Evolutionary conservation across 2,797 vertebrate genomes (phyloP).

Genomic region (Fistularia commersonii): DNA sequence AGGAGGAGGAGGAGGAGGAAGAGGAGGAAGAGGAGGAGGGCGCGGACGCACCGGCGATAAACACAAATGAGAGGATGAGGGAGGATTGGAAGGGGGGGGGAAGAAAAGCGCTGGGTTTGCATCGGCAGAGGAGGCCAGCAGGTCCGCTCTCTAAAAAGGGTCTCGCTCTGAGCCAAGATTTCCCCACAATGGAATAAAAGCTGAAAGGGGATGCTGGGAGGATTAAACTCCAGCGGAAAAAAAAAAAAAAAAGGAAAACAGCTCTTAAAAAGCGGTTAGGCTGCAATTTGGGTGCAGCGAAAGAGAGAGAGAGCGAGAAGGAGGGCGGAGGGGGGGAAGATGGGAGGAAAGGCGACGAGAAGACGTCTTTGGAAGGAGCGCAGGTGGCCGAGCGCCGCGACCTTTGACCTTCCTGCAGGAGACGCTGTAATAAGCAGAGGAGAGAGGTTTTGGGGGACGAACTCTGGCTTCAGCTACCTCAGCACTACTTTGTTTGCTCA

Average conservation of each 20-base stretch:
- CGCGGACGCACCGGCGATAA: conserved; percentile 45
- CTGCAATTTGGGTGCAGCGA: conserved; percentile 78
- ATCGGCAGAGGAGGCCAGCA: too few species aligned
- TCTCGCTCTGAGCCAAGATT: conserved; percentile 71
- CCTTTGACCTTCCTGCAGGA: too few species aligned
- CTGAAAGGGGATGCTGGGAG: conserved; percentile 72
- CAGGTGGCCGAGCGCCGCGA: too few species aligned
- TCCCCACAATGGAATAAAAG: conserved; percentile 76
- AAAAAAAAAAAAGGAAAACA: too few species aligned
- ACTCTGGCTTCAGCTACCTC: conserved; percentile 52
- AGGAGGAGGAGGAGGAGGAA: conserved; percentile 32
- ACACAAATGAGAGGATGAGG: conserved; percentile 45
- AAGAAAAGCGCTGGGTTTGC: conserved; percentile 15
- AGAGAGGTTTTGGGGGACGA: conserved; percentile 55
- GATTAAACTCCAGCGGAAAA: conserved; percentile 78
- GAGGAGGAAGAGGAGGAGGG: conserved; percentile 48
- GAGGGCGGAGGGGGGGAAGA: conserved; percentile 33
- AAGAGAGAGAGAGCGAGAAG: conserved; percentile 61
- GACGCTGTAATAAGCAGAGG: conserved; percentile 64
- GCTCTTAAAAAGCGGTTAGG: conserved; percentile 83
- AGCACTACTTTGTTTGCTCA: conserved; percentile 49
- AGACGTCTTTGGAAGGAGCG: conserved; percentile 43
- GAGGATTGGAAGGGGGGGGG: conserved; percentile 13
- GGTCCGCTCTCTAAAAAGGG: conserved; percentile 63
- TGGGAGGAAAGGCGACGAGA: conserved; percentile 53